Evolutionary conservation across 2,888 invertebrate genomes (phyloP).

Genomic region (Cactoblastis cactorum): DNA sequence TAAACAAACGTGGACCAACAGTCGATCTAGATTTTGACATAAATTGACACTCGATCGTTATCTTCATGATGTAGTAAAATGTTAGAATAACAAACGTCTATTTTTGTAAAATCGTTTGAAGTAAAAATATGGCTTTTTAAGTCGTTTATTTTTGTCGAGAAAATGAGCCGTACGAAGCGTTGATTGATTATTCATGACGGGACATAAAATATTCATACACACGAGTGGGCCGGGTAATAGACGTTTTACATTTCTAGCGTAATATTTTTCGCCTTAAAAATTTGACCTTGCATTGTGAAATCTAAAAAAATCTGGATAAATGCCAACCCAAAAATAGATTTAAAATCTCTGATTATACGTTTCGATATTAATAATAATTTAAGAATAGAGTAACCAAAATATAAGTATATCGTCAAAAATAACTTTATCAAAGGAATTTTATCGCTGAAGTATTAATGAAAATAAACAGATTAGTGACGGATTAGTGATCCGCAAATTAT

Average conservation of each 20-base stretch:
- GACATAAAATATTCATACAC: constrained; percentile 42
- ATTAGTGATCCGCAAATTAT: background rate
- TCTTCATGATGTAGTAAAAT: background rate
- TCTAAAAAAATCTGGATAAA: too few relatives aligned
- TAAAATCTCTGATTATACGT: too few relatives aligned
- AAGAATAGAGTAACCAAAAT: too few relatives aligned
- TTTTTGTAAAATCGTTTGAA: background rate
- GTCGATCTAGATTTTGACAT: too few relatives aligned
- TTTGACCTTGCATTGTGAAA: constrained; percentile 7
- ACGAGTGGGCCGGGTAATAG: constrained; percentile 32
- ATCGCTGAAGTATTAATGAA: background rate
- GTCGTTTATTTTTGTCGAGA: constrained; percentile 34
- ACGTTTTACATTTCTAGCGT: constrained; percentile 20
- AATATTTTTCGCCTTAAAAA: constrained; percentile 17
- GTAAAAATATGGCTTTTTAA: constrained; percentile 10
- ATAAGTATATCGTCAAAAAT: background rate
- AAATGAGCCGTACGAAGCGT: constrained; percentile 37
- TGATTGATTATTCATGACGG: constrained; percentile 44
- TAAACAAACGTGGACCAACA: too few relatives aligned
- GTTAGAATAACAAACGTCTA: background rate
- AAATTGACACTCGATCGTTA: too few relatives aligned
- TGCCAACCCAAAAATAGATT: too few relatives aligned
- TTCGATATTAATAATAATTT: too few relatives aligned
- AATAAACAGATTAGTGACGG: constrained; percentile 7
- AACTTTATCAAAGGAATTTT: background rate